Percentiles rank a stretch among this genome's conserved stretches.
These are phyloP conservation scores for Melieria crassipennis DNA, from an alignment of 2,888 invertebrate genomes.

Conservation along the genomic window DNA sequence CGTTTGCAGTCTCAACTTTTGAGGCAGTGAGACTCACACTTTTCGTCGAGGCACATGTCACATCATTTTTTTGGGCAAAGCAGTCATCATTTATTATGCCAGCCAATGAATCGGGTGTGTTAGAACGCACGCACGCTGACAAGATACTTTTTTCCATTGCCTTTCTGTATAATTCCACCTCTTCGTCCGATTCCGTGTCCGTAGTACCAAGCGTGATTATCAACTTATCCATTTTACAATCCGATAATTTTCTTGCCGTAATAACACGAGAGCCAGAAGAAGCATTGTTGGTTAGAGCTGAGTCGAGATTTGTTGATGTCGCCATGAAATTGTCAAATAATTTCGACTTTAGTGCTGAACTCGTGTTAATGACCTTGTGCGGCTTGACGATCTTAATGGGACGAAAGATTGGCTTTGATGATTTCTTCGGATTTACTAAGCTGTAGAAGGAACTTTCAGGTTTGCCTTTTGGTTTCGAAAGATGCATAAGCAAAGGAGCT, in stretches of 20 bases:
- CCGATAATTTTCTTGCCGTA: slow-evolving; percentile 52
- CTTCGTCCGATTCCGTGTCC: slow-evolving; percentile 55
- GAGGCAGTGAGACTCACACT: slow-evolving; percentile 55
- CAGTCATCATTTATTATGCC: slow-evolving; percentile 33
- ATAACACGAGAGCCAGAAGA: slow-evolving; percentile 52
- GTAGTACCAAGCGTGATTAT: slow-evolving; percentile 54
- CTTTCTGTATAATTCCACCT: slow-evolving; percentile 43
- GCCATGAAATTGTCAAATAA: slow-evolving; percentile 20
- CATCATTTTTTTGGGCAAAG: slow-evolving; percentile 49
- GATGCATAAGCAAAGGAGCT: too few species aligned
- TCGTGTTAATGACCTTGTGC: slow-evolving; percentile 61
- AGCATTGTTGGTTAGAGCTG: background rate
- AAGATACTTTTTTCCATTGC: slow-evolving; percentile 11
- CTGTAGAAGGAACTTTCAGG: too few species aligned
- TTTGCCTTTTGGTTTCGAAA: too few species aligned
- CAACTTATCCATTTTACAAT: slow-evolving; percentile 54
- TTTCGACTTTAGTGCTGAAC: slow-evolving; percentile 45
- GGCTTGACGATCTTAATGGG: slow-evolving; percentile 58
- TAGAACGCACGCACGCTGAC: slow-evolving; percentile 2
- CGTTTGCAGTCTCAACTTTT: slow-evolving; percentile 15
- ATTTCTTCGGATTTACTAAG: too few species aligned
- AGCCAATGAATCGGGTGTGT: slow-evolving; percentile 15
- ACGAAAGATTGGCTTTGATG: too few species aligned
- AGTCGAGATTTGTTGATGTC: background rate
- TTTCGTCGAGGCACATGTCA: slow-evolving; percentile 55